Evolutionary conservation across 2,113 vertebrate genomes (phyloP), one percentile per base, ranked within the genome.

Genomic region (Ochotona princeps): DNA sequence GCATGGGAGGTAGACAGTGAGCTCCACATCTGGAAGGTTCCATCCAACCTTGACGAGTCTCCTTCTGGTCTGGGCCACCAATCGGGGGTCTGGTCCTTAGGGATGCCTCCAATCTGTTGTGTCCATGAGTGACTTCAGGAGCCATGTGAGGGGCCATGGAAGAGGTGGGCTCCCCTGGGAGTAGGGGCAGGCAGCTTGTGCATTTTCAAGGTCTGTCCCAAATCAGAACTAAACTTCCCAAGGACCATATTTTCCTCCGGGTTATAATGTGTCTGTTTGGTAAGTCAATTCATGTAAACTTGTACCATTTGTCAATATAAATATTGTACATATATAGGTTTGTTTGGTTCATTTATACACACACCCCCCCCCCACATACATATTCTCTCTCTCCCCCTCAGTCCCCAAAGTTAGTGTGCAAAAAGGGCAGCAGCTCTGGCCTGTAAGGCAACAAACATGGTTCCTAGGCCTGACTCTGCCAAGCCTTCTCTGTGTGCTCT

Each of bases 251-350:
- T 95, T 93, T 87, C 69, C 32, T 91, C 69, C 20, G 78, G 32
- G 21, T 44, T 94, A 82, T 51, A 72, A 60, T 57, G 26, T 83
- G 63, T 83, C 13, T 0, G 85, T 96, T 89, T 83, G 76, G 78
- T 67, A 86, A 96, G 54, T 66, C 92, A 70, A n/a, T 69, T 88
- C 81, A 23, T 93, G 23, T 95, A 92, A 96, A 95, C 66, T 73
- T 94, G 92, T 30, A 81, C 12, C 75, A 51, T 93, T 93, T 93
- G 82, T 96, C 83, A 83, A 78, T 94, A 95, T 83, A 89, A 95
- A 96, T 92, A 92, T 54, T 76, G 63, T 61, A 28, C 85, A 54
- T 70, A 80, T 51, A 57, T 49, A 94, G 75, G 23, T 95, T 75
- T 80, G 26, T 80, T 92, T 35, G 72, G 51, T 82, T 92, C 54